A percentile compares a stretch with the other conserved stretches of the same genome.
Conservation (phyloP, 2,888 invertebrate genomes). For the Synergus laeviventris region DNA sequence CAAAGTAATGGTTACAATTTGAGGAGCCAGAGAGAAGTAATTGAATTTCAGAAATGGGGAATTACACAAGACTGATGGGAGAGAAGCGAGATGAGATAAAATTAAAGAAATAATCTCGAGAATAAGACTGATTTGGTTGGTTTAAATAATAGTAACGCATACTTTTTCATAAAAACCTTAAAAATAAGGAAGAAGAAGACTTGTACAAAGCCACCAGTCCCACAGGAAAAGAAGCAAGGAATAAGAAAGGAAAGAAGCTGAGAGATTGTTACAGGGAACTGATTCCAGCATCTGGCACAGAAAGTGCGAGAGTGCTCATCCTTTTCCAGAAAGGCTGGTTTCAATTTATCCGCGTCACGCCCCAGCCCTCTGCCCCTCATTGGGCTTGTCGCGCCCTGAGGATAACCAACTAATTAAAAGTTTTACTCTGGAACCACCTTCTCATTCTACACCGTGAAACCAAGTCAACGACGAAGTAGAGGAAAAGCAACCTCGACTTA, state of each 20-base stretch:
- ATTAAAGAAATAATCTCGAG: slow-evolving; percentile 1
- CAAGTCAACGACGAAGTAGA: slow-evolving; percentile 11
- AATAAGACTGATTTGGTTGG: slow-evolving; percentile 6
- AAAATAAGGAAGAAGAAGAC: background rate
- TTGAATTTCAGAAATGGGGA: background rate
- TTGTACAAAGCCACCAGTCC: slow-evolving; percentile 9
- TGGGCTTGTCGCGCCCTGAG: slow-evolving; percentile 53
- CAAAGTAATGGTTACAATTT: background rate
- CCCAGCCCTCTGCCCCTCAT: slow-evolving; percentile 42
- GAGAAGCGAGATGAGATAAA: background rate
- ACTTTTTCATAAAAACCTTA: slow-evolving; percentile 10
- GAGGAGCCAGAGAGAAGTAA: background rate
- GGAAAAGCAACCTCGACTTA: background rate
- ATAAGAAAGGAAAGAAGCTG: slow-evolving; percentile 3
- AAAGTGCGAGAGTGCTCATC: slow-evolving; percentile 21
- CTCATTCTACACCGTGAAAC: slow-evolving; percentile 7
- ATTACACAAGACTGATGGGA: background rate
- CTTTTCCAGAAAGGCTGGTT: slow-evolving; percentile 42
- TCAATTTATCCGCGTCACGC: slow-evolving; percentile 58
- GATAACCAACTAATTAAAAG: slow-evolving; percentile 69
- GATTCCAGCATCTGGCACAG: slow-evolving; percentile 14
- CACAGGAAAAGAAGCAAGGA: background rate
- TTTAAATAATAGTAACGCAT: background rate
- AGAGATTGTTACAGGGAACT: slow-evolving; percentile 28
- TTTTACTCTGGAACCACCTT: slow-evolving; percentile 53